Evolutionary conservation across 2,113 vertebrate genomes (phyloP).

Genomic region (Haemorhous mexicanus): DNA sequence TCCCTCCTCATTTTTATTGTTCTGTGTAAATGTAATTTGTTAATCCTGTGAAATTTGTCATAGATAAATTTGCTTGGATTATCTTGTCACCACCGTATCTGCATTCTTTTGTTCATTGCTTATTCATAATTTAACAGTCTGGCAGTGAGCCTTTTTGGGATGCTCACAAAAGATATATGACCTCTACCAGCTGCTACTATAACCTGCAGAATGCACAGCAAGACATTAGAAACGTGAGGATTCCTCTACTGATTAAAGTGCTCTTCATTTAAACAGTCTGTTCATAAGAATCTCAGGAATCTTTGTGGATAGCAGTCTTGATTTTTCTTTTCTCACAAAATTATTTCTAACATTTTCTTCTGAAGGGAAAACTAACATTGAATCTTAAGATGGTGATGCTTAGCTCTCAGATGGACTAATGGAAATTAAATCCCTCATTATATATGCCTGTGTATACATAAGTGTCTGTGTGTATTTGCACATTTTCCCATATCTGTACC

Average conservation of each 20-base stretch:
- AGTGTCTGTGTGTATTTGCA: background rate
- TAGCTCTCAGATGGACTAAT: slow-evolving; percentile 59
- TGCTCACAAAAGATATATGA: slow-evolving; percentile 88
- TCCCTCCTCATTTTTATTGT: slow-evolving; percentile 81
- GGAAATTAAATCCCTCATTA: slow-evolving; percentile 53
- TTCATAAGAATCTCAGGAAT: slow-evolving; percentile 78
- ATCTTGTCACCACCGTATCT: slow-evolving; percentile 90
- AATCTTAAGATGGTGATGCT: slow-evolving; percentile 14
- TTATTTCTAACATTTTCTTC: slow-evolving; percentile 59
- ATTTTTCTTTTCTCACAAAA: slow-evolving; percentile 66
- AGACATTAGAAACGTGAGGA: slow-evolving; percentile 83
- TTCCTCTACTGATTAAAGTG: slow-evolving; percentile 85
- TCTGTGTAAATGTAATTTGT: slow-evolving; percentile 90
- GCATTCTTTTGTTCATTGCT: slow-evolving; percentile 89
- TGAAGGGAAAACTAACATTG: background rate
- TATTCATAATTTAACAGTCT: slow-evolving; percentile 91
- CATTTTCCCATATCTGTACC: background rate
- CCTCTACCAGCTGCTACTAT: slow-evolving; percentile 88
- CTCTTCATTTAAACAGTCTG: slow-evolving; percentile 82
- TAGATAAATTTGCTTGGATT: slow-evolving; percentile 92
- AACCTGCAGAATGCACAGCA: slow-evolving; percentile 85
- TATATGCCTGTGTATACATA: background rate
- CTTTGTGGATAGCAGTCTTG: slow-evolving; percentile 71
- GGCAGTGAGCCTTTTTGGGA: slow-evolving; percentile 86
- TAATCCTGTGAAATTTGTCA: slow-evolving; percentile 90